Evolutionary conservation across 1,140 invertebrate species (phyloP).

Genomic region (Tetragonula clypearis): DNA sequence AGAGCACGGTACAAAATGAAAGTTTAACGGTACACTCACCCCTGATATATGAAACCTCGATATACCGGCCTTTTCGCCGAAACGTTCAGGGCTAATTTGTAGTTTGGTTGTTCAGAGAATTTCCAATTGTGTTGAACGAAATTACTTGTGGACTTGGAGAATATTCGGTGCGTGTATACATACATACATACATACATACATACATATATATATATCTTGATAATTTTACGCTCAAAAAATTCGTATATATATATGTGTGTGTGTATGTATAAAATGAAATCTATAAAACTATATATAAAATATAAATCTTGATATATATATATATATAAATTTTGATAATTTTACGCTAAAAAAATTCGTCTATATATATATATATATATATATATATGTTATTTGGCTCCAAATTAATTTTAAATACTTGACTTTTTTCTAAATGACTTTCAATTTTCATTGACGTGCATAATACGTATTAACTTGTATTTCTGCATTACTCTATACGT

Average conservation of each 20-base stretch:
- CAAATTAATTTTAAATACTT: background rate
- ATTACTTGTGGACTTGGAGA: background rate
- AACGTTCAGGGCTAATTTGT: background rate
- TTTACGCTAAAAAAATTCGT: too few relatives aligned
- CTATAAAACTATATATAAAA: too few relatives aligned
- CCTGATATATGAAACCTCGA: background rate
- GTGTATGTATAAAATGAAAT: too few relatives aligned
- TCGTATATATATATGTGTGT: background rate
- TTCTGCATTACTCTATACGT: background rate
- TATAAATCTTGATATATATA: too few relatives aligned
- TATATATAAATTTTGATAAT: too few relatives aligned
- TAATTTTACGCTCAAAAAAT: too few relatives aligned
- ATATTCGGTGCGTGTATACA: background rate
- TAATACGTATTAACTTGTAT: background rate
- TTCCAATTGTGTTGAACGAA: background rate
- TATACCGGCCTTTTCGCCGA: background rate
- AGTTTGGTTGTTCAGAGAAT: background rate
- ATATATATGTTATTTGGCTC: background rate
- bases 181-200: too few relatives aligned
- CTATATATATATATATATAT: background rate
- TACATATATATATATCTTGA: too few relatives aligned
- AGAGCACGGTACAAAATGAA: constrained; percentile 35
- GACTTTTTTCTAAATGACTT: too few relatives aligned
- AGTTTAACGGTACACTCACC: constrained; percentile 30
- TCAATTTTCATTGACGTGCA: too few relatives aligned